phyloP scores from a whole-genome alignment of 2,113 vertebrate genomes.

The Aythya baeri region DNA sequence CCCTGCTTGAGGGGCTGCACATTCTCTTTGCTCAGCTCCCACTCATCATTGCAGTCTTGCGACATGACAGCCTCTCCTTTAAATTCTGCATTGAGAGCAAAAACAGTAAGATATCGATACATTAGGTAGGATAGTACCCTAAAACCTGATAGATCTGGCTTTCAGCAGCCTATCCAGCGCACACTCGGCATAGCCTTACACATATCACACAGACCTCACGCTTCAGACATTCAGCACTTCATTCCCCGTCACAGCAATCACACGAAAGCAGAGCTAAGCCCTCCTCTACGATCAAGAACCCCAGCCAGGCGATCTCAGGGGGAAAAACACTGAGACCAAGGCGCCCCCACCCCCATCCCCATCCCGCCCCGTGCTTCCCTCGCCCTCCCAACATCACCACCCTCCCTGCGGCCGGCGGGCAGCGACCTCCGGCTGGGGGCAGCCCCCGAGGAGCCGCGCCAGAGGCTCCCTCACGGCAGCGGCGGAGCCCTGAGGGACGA shows the following conservation, averaged over 20 bases:
- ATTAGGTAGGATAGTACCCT: fast-evolving
- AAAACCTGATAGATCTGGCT: fast-evolving
- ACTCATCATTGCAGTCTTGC: slow-evolving; percentile 83
- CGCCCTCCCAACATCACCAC: fast-evolving
- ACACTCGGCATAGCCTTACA: fast-evolving
- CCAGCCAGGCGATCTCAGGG: fast-evolving
- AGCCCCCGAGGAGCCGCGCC: not conserved
- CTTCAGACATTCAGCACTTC: fast-evolving
- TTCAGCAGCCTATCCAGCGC: fast-evolving
- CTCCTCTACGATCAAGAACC: fast-evolving
- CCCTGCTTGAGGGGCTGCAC: slow-evolving; percentile 92
- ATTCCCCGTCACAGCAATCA: fast-evolving
- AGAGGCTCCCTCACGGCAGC: no score
- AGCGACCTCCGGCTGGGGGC: not conserved
- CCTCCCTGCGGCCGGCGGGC: not conserved
- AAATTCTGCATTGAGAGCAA: not conserved
- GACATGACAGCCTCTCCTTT: slow-evolving; percentile 71
- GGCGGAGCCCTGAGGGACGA: no score
- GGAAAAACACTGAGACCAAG: not conserved
- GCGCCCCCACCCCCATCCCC: fast-evolving
- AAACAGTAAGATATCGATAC: not conserved
- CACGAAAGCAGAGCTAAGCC: fast-evolving
- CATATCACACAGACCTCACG: fast-evolving
- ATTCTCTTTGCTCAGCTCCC: slow-evolving; percentile 97
- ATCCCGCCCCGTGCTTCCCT: not conserved